These are phyloP conservation scores for Eulemur coronatus DNA, from an alignment of 2,797 vertebrate species.

Conservation along the genomic window DNA sequence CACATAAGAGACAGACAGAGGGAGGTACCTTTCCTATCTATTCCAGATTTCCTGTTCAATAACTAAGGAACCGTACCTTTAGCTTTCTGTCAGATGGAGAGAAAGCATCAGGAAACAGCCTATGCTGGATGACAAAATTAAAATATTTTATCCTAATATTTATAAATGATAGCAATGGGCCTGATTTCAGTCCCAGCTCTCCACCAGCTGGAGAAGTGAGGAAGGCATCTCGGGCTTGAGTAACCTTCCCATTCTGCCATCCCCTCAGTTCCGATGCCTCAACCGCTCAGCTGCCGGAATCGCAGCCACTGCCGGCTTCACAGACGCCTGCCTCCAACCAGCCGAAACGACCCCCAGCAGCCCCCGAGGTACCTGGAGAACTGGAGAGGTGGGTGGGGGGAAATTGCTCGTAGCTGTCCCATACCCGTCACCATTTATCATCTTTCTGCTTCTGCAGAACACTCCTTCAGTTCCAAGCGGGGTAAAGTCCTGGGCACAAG, in stretches of 20 bases:
- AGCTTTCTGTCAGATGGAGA: not conserved
- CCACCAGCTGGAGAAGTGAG: not conserved
- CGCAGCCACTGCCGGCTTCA: constrained; percentile 95
- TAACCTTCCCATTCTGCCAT: not conserved
- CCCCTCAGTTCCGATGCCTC: constrained; percentile 94
- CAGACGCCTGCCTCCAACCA: constrained; percentile 93
- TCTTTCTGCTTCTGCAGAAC: constrained; percentile 81
- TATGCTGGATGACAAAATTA: not conserved
- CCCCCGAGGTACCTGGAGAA: constrained; percentile 90
- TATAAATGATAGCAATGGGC: not conserved
- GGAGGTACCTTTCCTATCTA: not conserved
- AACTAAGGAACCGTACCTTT: not conserved
- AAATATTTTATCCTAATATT: not conserved
- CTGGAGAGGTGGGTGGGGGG: no score
- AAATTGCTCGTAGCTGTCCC: no score
- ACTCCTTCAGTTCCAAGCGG: constrained; percentile 91
- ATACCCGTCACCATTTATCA: not conserved
- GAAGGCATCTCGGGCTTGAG: not conserved
- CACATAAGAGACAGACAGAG: not conserved
- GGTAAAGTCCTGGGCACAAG: constrained; percentile 97
- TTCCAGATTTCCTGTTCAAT: not conserved
- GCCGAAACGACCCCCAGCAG: constrained; percentile 91
- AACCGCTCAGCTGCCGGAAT: constrained; percentile 95
- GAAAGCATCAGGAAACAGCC: not conserved
- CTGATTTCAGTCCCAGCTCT: not conserved